Conservation (phyloP, 2,797 vertebrate genomes). For the Chrysocyon brachyurus region DNA sequence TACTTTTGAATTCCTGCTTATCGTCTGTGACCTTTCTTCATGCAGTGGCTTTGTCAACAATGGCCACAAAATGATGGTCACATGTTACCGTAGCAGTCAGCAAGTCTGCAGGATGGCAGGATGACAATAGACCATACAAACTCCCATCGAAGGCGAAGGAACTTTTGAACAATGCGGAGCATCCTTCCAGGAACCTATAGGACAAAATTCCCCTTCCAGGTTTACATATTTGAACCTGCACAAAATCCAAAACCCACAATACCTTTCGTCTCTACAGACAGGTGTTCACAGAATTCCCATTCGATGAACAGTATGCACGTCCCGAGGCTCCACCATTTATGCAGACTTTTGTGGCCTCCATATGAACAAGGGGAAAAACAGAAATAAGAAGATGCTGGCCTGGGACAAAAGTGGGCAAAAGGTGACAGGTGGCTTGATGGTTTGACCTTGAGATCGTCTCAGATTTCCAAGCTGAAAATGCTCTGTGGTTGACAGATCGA, state of each 20-base stretch:
- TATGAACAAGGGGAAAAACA: neutral
- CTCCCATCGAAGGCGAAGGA: rapidly evolving
- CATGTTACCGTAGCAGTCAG: rapidly evolving
- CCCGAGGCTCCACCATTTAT: neutral
- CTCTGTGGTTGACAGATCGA: neutral
- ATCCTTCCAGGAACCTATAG: neutral
- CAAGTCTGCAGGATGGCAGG: neutral
- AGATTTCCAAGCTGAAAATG: neutral
- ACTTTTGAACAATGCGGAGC: neutral
- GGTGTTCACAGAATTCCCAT: neutral
- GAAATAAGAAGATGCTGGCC: neutral
- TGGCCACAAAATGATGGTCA: neutral
- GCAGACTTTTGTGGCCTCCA: neutral
- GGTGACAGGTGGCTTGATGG: neutral
- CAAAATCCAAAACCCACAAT: neutral
- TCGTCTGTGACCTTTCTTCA: neutral
- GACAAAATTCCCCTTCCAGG: neutral
- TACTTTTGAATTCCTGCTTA: neutral
- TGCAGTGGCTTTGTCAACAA: neutral
- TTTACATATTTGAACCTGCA: neutral
- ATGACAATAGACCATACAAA: neutral
- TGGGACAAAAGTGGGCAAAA: rapidly evolving
- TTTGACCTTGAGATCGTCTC: neutral
- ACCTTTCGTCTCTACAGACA: neutral
- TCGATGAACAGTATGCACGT: no score